phyloP scores from a whole-genome alignment of 92 coral and sea anemone species.

The Parazoanthus swiftii region DNA sequence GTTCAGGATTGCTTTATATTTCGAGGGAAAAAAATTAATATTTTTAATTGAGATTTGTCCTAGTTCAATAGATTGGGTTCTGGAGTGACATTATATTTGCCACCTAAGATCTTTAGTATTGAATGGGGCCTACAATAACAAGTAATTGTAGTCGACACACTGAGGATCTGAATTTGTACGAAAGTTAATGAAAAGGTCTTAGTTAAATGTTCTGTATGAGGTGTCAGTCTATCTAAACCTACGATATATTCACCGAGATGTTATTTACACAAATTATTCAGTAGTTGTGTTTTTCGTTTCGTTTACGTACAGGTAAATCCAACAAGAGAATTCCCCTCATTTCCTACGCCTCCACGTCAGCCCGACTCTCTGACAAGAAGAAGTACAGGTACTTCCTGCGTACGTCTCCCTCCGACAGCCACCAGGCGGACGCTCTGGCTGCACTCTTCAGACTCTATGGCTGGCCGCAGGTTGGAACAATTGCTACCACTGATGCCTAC shows the following conservation, averaged over 20 bases:
- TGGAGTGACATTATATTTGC: no score
- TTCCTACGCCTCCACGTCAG: conserved; percentile 94
- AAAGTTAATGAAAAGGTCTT: no score
- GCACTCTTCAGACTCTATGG: conserved; percentile 82
- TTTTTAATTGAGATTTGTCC: no score
- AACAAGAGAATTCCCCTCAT: conserved; percentile 85
- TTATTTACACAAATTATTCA: neutral
- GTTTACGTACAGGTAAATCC: conserved; percentile 61
- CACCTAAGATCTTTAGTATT: no score
- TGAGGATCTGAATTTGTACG: no score
- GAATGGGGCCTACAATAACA: no score
- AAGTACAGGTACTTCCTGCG: conserved; percentile 90
- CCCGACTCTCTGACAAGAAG: conserved; percentile 90
- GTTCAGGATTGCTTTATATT: neutral
- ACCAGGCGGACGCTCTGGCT: conserved; percentile 87
- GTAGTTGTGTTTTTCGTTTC: neutral
- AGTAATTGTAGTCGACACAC: no score
- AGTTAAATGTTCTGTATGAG: neutral
- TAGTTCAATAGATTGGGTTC: no score
- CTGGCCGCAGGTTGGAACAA: conserved; percentile 91
- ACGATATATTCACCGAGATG: neutral
- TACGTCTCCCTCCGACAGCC: conserved; percentile 86
- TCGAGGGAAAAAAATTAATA: no score
- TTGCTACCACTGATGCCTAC: conserved; percentile 89
- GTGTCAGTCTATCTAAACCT: neutral